Conservation (phyloP, 1,140 invertebrate species). For the Cydia fagiglandana region DNA sequence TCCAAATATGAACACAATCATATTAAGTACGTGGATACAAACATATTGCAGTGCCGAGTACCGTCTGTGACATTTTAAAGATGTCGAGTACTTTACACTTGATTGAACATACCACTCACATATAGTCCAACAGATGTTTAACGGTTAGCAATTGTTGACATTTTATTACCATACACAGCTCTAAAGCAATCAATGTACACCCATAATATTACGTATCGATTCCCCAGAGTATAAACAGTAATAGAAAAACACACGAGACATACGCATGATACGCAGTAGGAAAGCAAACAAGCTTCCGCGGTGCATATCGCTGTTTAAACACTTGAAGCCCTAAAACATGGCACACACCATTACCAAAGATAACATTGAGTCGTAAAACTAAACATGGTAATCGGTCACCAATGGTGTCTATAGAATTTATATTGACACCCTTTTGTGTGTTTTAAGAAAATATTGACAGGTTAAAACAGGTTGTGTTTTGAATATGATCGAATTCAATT, state of each 20-base stretch:
- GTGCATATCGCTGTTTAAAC: constrained; percentile 37
- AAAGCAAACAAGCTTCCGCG: constrained; percentile 63
- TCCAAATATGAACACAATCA: too few relatives aligned
- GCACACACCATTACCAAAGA: constrained; percentile 35
- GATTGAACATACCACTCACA: not conserved
- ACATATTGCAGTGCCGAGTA: too few relatives aligned
- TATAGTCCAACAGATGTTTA: constrained; percentile 1
- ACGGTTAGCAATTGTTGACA: constrained; percentile 9
- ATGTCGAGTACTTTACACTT: not conserved
- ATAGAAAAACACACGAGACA: not conserved
- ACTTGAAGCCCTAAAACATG: constrained; percentile 30
- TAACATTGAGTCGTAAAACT: constrained; percentile 31
- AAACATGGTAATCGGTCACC: constrained; percentile 32
- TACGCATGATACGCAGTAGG: constrained; percentile 8
- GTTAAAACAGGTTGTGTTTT: not conserved
- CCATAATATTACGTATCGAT: not conserved
- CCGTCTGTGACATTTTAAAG: not conserved
- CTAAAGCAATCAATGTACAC: constrained; percentile 10
- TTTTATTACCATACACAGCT: constrained; percentile 11
- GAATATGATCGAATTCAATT: not conserved
- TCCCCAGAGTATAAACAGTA: constrained; percentile 2
- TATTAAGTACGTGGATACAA: too few relatives aligned
- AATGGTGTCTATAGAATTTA: constrained; percentile 14
- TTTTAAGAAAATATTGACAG: constrained; percentile 10
- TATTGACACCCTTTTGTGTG: constrained; percentile 14